These are phyloP conservation scores for Drosophila maculinotata DNA, from an alignment of 2,888 invertebrate genomes.

Conservation along the genomic window DNA sequence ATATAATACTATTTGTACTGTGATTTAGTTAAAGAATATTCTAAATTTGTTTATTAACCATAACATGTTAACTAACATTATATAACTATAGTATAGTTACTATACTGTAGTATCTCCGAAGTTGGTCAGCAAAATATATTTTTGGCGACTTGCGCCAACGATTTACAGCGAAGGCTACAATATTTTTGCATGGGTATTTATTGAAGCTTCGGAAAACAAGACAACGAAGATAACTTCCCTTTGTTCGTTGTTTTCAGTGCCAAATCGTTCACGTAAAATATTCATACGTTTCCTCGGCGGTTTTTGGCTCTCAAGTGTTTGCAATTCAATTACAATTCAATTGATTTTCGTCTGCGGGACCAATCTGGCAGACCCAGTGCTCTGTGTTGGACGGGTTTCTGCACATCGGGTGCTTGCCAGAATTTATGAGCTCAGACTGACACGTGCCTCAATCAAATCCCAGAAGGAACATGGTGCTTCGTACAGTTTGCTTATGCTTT, in stretches of 20 bases:
- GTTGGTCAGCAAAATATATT: neutral
- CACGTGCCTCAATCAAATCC: conserved; percentile 39
- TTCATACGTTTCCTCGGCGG: conserved; percentile 74
- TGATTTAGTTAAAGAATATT: no score
- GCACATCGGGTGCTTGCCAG: conserved; percentile 8
- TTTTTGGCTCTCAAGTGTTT: conserved; percentile 71
- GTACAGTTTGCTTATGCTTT: no score
- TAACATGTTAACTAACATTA: no score
- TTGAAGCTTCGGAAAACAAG: conserved; percentile 10
- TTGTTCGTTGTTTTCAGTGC: conserved; percentile 41
- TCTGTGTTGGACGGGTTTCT: conserved; percentile 6
- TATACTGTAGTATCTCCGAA: neutral
- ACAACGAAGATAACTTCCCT: conserved; percentile 25
- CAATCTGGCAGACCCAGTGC: conserved; percentile 38
- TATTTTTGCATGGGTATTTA: conserved; percentile 28
- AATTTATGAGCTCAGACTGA: conserved; percentile 45
- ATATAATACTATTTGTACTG: no score
- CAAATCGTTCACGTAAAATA: conserved; percentile 78
- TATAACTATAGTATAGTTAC: neutral
- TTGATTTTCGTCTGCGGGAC: conserved; percentile 70
- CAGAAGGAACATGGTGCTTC: conserved; percentile 6
- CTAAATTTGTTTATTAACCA: neutral
- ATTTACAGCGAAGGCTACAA: neutral
- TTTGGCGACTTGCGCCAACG: neutral
- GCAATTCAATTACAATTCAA: conserved; percentile 78